Percentiles rank a stretch among this genome's conserved stretches.
Evolutionary conservation across 2,113 vertebrate genomes (phyloP).

Genomic region (Channa maculata): DNA sequence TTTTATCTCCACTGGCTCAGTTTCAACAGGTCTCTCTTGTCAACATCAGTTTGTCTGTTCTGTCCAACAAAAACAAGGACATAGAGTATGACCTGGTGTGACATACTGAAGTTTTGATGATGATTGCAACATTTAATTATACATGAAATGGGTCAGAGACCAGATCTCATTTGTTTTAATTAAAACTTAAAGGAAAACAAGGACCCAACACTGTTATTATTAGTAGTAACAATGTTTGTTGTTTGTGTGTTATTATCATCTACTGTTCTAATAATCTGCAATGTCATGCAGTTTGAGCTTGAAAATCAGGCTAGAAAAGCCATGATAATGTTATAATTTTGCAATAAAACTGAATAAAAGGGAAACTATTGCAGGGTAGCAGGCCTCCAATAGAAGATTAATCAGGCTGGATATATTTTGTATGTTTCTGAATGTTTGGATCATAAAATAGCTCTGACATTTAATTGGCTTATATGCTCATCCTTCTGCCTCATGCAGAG

Average conservation of each 20-base stretch:
- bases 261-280: neutral
- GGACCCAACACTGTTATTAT: neutral
- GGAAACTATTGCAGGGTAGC: neutral
- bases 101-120: neutral
- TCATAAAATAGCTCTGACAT: neutral
- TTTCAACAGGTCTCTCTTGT: neutral
- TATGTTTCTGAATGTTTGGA: neutral
- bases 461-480: slow-evolving; percentile 3
- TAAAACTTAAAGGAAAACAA: neutral
- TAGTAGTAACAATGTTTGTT: neutral
- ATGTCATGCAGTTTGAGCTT: neutral
- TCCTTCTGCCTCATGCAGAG: neutral
- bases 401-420: slow-evolving; percentile 1
- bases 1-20: neutral
- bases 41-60: neutral
- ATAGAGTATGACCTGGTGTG: neutral
- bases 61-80: neutral
- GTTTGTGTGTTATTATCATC: neutral
- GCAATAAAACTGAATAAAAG: slow-evolving; percentile 19
- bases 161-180: no score
- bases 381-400: neutral
- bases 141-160: neutral
- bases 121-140: neutral
- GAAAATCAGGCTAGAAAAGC: neutral
- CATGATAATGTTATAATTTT: neutral